Base-by-base conservation (phyloP, 2,113 vertebrate genomes). In the Carassius gibelio region DNA sequence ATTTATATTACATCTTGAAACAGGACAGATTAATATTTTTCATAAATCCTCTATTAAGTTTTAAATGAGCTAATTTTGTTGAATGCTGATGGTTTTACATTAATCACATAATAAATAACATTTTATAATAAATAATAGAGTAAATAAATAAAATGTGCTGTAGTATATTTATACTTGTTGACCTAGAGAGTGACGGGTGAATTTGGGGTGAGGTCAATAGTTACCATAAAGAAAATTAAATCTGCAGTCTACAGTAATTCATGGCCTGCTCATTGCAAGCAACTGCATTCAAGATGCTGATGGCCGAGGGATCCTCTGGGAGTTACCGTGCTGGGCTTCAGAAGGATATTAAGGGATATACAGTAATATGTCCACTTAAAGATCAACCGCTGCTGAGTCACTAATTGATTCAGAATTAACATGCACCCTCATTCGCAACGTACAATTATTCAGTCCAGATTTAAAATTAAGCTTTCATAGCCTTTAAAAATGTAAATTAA, bases 371-470 rank as follows among this genome's bases (percentile, higher is more conserved):
- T 94, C 93, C 94, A 94, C 94, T 96, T 96, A 95, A 96, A 96
- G 95, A 95, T 95, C 96, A 96, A 94, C 93, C 14, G 92, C 95
- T 95, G 95, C 95, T 94, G 95, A 95, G 90, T 93, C 93, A 94
- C 95, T 95, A 96, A 96, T 95, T 95, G 94, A 61, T 94, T 61
- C 94, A 95, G 94, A 94, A 94, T 94, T 93, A 95, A 92, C 94
- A 95, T 95, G 96, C 95, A 94, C 17, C 94, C 52, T 61, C 83
- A 59, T 50, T 59, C n/a, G 15, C 19, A 38, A 19, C n/a, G 21
- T 57, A 75, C 68, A 74, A 69, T 74, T 48, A 72, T 8, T 45
- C 30, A 69, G 15, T 36, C 7, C 6, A 9, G 30, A 1, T 21
- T n/a, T 61, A 61, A 61, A 61, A 61, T 7, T 3, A n/a, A 64